phyloP scores from a whole-genome alignment of 2,888 invertebrate genomes.

The Phorcus lineatus region DNA sequence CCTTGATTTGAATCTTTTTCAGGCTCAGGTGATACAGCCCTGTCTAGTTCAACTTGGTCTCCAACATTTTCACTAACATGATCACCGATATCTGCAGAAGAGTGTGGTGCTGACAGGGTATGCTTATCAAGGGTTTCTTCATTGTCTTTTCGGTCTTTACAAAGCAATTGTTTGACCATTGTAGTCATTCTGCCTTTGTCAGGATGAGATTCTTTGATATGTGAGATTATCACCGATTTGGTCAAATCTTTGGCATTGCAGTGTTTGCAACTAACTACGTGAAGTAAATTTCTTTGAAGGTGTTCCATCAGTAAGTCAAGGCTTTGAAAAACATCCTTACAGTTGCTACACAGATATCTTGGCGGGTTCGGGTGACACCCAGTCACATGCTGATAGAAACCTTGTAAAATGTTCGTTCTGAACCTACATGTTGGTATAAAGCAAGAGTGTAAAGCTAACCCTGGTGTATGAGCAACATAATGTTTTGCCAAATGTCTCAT shows the following conservation, averaged over 20 bases:
- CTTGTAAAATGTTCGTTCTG: neutral
- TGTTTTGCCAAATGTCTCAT: slow-evolving; percentile 16
- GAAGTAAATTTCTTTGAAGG: neutral
- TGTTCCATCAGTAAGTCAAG: neutral
- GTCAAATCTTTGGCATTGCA: slow-evolving; percentile 1
- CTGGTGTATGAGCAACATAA: neutral
- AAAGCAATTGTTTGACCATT: slow-evolving; percentile 1
- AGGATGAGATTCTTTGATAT: slow-evolving; percentile 4
- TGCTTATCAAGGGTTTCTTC: neutral
- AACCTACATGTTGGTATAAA: neutral
- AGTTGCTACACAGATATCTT: neutral
- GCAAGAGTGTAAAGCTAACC: neutral
- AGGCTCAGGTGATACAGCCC: neutral
- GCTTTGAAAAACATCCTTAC: neutral
- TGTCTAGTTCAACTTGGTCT: neutral
- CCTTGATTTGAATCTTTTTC: neutral
- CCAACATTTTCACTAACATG: neutral
- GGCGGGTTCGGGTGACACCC: neutral
- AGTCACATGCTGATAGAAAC: neutral
- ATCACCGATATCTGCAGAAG: neutral
- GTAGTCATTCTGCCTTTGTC: slow-evolving; percentile 9
- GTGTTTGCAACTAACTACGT: slow-evolving; percentile 13
- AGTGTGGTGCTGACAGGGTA: neutral
- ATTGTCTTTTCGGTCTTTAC: slow-evolving; percentile 17
- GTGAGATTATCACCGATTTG: neutral